Evolutionary conservation across 2,113 vertebrate species (phyloP), one percentile per base, ranked within the genome.

Genomic region (Sceloporus undulatus): DNA sequence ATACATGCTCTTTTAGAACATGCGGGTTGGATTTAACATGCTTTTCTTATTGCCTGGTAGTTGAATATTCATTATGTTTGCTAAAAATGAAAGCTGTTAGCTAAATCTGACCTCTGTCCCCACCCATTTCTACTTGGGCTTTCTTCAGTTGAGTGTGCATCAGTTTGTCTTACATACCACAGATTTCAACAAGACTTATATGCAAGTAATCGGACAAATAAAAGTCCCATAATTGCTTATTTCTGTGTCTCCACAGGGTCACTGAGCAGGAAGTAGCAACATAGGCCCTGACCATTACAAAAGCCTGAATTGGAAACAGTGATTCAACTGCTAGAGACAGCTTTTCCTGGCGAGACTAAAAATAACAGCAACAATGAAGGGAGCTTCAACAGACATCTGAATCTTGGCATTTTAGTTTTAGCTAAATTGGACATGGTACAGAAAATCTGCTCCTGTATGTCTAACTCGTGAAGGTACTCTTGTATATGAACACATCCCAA

Each of bases 261-360:
- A 66, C 79, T 52, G 34, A n/a, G 29, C 56, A 82, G 40, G 65
- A 52, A 82, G 34, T 54, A 48, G 34, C 29, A 42, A 62, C 68
- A 87, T 25, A 81, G 16, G 38, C 62, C 68, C 74, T 42, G 10
- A 82, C 48, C 82, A 62, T 87, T 87, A 82, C 56, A 75, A 74
- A 25, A 42, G 79, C 52, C 59, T 76, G 56, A 75, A 82, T 65
- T 82, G 76, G 62, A 52, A 62, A 76, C 59, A 76, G 5, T n/a
- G 9, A 73, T 82, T n/a, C 79, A 75, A 1, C 11, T 82, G 86
- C 82, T n/a, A 82, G 38, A 75, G 19, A 5, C 38, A 65, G 54
- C 8, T 40, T 86, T 68, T 77, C 75, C 75, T 48, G 23, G n/a
- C 85, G 54, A 34, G 42, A 52, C 29, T 54, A 23, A 75, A 75